These are phyloP conservation scores for Rosalia funebris DNA, from an alignment of 2,888 invertebrate species.

Conservation along the genomic window DNA sequence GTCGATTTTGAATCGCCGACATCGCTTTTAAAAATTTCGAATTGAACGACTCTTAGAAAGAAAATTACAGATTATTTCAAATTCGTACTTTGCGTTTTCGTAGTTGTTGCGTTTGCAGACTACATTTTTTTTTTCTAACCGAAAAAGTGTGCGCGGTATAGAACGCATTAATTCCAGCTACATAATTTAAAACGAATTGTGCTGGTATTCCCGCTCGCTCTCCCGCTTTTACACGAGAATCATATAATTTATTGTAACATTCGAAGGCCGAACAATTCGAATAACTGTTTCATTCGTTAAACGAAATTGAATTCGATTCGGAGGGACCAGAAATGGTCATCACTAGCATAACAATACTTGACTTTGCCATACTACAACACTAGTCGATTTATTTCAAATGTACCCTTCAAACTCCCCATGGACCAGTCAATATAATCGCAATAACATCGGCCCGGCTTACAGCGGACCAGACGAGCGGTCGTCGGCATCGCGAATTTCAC, in stretches of 20 bases:
- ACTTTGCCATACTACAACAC: conserved; percentile 55
- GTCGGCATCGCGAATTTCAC: background rate
- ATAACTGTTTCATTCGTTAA: conserved; percentile 47
- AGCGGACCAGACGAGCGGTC: conserved; percentile 53
- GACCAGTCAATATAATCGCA: conserved; percentile 67
- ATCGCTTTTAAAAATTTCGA: too few species aligned
- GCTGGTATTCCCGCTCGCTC: conserved; percentile 15
- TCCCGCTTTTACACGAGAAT: conserved; percentile 14
- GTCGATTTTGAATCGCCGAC: too few species aligned
- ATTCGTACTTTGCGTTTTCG: too few species aligned
- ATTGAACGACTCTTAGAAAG: too few species aligned
- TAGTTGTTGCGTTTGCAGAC: too few species aligned
- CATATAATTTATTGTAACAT: conserved; percentile 23
- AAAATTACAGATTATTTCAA: too few species aligned
- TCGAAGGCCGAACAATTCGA: conserved; percentile 28
- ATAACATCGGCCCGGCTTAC: conserved; percentile 62
- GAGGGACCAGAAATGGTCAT: conserved; percentile 62
- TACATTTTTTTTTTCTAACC: too few species aligned
- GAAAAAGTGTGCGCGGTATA: too few species aligned
- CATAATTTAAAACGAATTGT: conserved; percentile 6
- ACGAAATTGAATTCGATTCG: conserved; percentile 60
- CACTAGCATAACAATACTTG: conserved; percentile 62
- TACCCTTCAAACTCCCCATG: conserved; percentile 60
- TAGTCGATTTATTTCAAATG: conserved; percentile 65
- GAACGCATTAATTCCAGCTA: conserved; percentile 9